Percentiles rank a stretch among this genome's conserved stretches.
These are phyloP conservation scores for Cantharis rustica DNA, from an alignment of 2,888 invertebrate species.

Conservation along the genomic window DNA sequence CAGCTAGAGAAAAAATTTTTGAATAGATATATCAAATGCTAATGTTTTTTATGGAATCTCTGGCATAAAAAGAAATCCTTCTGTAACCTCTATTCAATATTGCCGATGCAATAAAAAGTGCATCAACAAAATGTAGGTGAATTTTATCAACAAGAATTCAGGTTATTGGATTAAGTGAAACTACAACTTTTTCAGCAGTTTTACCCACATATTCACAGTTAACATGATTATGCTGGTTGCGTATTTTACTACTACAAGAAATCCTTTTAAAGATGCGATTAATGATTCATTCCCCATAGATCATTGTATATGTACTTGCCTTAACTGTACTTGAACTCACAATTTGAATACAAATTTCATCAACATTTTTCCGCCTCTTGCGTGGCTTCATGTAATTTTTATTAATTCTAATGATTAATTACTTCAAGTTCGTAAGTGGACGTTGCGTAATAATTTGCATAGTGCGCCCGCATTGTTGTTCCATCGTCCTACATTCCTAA, in stretches of 20 bases:
- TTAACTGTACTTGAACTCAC: background rate
- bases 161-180: conserved; percentile 19
- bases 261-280: conserved; percentile 15
- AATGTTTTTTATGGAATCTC: no score
- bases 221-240: background rate
- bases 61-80: no score
- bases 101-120: background rate
- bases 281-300: conserved; percentile 1
- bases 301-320: background rate
- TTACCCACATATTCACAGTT: conserved; percentile 9
- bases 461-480: background rate
- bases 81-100: no score
- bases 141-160: conserved; percentile 4
- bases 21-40: no score
- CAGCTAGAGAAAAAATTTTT: no score
- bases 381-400: background rate
- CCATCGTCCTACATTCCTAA: background rate
- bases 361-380: background rate
- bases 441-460: background rate
- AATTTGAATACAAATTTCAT: conserved; percentile 2
- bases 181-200: background rate
- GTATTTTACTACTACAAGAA: conserved; percentile 6
- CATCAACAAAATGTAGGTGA: background rate
- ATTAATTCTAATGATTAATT: background rate
- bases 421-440: background rate